These are phyloP conservation scores for Hyperopisus bebe DNA, from an alignment of 2,113 vertebrate species.

Conservation along the genomic window DNA sequence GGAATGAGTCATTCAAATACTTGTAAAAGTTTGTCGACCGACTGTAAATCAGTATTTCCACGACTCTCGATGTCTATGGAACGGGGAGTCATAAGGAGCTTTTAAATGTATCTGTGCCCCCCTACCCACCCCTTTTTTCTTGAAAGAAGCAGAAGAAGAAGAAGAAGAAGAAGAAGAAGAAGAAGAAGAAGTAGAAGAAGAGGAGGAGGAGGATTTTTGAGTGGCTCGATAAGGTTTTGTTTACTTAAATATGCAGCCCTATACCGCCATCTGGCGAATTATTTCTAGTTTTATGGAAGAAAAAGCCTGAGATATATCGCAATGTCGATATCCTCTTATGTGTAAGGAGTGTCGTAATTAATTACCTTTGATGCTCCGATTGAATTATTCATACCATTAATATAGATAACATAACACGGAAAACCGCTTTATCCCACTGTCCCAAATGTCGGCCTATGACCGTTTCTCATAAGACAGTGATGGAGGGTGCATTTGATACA, in stretches of 20 bases:
- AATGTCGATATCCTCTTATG: not conserved
- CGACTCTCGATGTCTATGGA: conserved; percentile 54
- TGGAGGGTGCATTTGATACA: not conserved
- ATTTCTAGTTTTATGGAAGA: not conserved
- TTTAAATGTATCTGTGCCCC: conserved; percentile 45
- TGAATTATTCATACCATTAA: not conserved
- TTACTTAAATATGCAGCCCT: conserved; percentile 67
- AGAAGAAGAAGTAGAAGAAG: not conserved
- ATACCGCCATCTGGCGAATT: conserved; percentile 89
- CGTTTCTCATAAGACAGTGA: not conserved
- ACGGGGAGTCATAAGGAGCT: conserved; percentile 38
- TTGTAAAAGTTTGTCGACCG: conserved; percentile 72
- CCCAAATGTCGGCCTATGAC: not conserved
- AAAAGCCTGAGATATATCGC: not conserved
- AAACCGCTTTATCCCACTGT: not conserved
- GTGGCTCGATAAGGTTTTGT: conserved; percentile 1
- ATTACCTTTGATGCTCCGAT: not conserved
- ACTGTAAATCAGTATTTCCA: conserved; percentile 64
- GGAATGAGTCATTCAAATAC: conserved; percentile 66
- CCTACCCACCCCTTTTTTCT: not conserved
- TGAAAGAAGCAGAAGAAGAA: conserved; percentile 15
- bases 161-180: conserved; percentile 25
- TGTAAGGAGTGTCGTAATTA: not conserved
- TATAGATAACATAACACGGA: not conserved
- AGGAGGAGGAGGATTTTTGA: conserved; percentile 22